Conservation (phyloP, 2,888 invertebrate genomes). For the Incurvaria masculella region DNA sequence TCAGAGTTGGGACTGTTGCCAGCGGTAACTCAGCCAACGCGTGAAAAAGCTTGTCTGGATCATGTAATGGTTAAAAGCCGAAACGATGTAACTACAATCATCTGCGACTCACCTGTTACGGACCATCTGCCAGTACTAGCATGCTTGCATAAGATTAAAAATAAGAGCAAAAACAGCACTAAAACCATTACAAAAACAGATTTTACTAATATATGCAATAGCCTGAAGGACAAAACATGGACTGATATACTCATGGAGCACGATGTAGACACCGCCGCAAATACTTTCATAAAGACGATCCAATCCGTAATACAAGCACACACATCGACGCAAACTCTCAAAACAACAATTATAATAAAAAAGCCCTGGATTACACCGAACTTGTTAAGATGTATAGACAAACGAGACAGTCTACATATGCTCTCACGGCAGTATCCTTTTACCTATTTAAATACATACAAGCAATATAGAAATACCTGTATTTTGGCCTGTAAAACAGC, state of each 20-base stretch:
- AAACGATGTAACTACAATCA: too few species aligned
- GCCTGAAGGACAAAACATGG: neutral
- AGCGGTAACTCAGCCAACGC: too few species aligned
- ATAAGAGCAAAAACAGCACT: too few species aligned
- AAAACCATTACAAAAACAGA: neutral
- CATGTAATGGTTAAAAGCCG: too few species aligned
- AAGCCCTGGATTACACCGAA: neutral
- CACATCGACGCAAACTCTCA: neutral
- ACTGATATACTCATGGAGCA: neutral
- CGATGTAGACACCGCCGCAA: neutral
- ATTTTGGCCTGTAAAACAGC: neutral
- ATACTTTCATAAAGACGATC: neutral
- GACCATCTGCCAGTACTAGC: too few species aligned
- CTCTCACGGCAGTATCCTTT: neutral
- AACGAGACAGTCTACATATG: neutral
- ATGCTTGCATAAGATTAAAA: too few species aligned
- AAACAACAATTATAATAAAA: neutral
- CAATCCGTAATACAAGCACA: neutral
- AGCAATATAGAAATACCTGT: neutral
- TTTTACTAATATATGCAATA: neutral
- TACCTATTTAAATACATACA: neutral
- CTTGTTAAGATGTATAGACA: neutral
- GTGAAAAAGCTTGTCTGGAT: too few species aligned
- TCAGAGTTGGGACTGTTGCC: too few species aligned
- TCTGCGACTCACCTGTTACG: too few species aligned